A percentile compares a stretch with the other conserved stretches of the same genome.
phyloP scores from a whole-genome alignment of 1,140 invertebrate species.

The Planococcus citri region DNA sequence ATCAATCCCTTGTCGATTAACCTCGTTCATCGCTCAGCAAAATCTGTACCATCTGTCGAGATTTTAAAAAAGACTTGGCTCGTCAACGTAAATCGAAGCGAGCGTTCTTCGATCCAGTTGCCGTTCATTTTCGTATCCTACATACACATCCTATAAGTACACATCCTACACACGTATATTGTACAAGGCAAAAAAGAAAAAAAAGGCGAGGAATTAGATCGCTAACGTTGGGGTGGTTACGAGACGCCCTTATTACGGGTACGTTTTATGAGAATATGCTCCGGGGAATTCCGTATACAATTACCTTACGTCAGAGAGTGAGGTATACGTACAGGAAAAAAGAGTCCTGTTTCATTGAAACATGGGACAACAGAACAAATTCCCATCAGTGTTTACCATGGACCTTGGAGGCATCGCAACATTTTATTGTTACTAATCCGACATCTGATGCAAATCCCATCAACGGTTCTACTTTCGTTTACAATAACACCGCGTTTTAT shows the following conservation, averaged over 20 bases:
- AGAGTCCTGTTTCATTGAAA: constrained; percentile 15
- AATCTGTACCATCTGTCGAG: constrained; percentile 17
- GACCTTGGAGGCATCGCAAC: not conserved
- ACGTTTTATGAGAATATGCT: constrained; percentile 15
- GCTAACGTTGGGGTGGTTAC: not conserved
- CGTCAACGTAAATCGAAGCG: constrained; percentile 5
- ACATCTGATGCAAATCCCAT: constrained; percentile 6
- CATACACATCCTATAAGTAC: too few relatives aligned
- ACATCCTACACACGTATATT: too few relatives aligned
- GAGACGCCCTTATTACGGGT: constrained; percentile 7
- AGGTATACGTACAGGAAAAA: not conserved
- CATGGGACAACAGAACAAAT: constrained; percentile 16
- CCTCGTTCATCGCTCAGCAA: not conserved
- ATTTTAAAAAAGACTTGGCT: not conserved
- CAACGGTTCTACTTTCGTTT: not conserved
- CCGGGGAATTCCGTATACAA: constrained; percentile 15
- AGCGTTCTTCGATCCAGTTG: not conserved
- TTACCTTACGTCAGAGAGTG: constrained; percentile 5
- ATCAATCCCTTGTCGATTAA: not conserved
- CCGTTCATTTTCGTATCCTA: not conserved
- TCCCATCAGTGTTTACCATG: constrained; percentile 13
- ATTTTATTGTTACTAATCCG: constrained; percentile 4
- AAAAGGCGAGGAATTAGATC: not conserved
- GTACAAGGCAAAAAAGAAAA: not conserved
- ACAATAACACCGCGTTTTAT: not conserved